A percentile compares a stretch with the other conserved stretches of the same genome.
These are phyloP conservation scores for Platanista minor DNA, from an alignment of 2,113 vertebrate genomes.

Conservation along the genomic window DNA sequence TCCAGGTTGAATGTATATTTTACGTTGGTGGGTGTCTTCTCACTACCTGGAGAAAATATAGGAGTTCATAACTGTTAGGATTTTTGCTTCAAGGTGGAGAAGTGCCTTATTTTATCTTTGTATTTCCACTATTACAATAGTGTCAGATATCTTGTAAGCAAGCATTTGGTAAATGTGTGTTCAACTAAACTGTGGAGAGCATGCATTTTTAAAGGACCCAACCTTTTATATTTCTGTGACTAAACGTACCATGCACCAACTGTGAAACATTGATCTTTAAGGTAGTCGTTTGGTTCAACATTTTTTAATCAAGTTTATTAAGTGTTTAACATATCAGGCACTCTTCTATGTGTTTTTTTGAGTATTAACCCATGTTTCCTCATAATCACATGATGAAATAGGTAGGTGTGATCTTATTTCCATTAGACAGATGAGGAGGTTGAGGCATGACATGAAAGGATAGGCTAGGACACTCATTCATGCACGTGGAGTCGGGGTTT, in stretches of 20 bases:
- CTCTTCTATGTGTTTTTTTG: background rate
- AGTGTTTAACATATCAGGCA: background rate
- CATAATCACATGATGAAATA: background rate
- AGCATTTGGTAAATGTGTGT: background rate
- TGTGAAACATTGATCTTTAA: background rate
- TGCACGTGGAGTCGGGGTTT: background rate
- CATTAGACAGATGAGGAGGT: background rate
- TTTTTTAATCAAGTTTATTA: background rate
- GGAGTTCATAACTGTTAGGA: background rate
- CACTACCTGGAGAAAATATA: constrained; percentile 10
- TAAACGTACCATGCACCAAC: background rate
- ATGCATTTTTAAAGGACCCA: background rate
- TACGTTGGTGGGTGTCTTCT: constrained; percentile 6
- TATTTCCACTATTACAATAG: background rate
- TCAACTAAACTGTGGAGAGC: background rate
- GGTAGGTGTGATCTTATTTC: background rate
- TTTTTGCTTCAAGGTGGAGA: background rate
- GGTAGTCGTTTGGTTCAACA: background rate
- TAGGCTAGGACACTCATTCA: background rate
- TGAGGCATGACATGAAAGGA: background rate
- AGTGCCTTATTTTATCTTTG: background rate
- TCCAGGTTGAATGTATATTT: background rate
- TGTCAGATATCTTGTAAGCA: background rate
- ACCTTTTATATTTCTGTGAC: background rate
- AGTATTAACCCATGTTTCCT: background rate